Evolutionary conservation across 1,140 invertebrate genomes (phyloP), one percentile per base, ranked within the genome.

Genomic region (Hyles euphorbiae): DNA sequence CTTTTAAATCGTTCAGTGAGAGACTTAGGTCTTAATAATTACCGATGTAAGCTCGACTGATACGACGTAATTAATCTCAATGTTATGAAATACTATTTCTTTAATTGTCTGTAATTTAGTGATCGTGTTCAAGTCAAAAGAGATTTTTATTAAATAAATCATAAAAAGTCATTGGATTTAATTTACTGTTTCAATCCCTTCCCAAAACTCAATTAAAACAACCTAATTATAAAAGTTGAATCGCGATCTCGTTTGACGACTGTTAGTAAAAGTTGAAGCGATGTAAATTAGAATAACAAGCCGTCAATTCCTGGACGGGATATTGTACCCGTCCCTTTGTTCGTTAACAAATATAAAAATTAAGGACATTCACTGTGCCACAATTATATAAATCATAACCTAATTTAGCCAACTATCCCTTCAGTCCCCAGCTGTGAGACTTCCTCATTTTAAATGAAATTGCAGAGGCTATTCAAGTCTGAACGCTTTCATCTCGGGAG

Each of bases 41-140:
- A 70, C 71, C 51, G 67, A 68, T 73, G 65, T 80, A 76, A 77
- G 70, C 69, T 82, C 74, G 77, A 86, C 83, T 87, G 84, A 84
- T 80, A 68, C 65, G 65, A 74, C 58, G 70, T 80, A 75, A 82
- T 74, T 83, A 85, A 78, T 85, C 67, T 69, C 74, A 82, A 79
- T 87, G 82, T 87, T 87, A 85, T 70, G 77, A 68, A 73, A 77
- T 65, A 61, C 63, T 67, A 68, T 82, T 83, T 80, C 78, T 83
- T 86, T 74, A 64, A 72, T 59, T 86, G 78, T 88, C 82, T 88
- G 85, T 88, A 86, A 84, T 83, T 86, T 88, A 88, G 85, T 83
- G 76, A 88, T 82, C 83, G 85, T 88, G 85, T 88, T 88, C 85
- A 87, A 88, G 82, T 88, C 82, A 83, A 87, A 88, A 86, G 77